Evolutionary conservation across 2,797 vertebrate species (phyloP).

Genomic region (Strix occidentalis): DNA sequence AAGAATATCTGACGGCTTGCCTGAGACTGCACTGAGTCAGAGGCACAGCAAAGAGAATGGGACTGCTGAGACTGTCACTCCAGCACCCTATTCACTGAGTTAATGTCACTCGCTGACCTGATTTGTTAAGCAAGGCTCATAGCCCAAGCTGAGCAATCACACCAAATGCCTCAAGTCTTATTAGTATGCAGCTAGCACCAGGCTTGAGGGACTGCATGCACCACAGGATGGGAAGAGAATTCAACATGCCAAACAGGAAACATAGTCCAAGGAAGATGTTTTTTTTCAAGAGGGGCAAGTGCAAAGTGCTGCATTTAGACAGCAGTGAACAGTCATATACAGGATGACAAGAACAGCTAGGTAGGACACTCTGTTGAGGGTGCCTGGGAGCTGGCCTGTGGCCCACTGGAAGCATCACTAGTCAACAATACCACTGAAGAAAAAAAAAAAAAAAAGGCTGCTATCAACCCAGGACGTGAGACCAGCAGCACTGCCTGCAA

Average conservation of each 20-base stretch:
- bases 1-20: slow-evolving; percentile 8
- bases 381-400: not conserved
- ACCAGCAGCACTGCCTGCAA: not conserved
- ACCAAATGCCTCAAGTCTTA: not conserved
- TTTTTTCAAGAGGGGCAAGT: not conserved
- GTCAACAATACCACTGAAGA: not conserved
- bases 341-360: not conserved
- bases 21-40: not conserved
- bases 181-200: not conserved
- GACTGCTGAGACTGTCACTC: not conserved
- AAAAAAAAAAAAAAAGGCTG: not conserved
- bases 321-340: not conserved
- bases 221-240: not conserved
- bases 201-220: not conserved
- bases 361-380: not conserved
- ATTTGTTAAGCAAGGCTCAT: not conserved
- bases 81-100: not conserved
- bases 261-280: not conserved
- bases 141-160: not conserved
- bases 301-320: not conserved
- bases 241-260: not conserved
- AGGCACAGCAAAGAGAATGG: not conserved
- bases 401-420: not conserved
- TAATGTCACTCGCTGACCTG: not conserved
- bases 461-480: not conserved